Evolutionary conservation across 1,140 invertebrate species (phyloP).

Genomic region (Rhyzopertha dominica): DNA sequence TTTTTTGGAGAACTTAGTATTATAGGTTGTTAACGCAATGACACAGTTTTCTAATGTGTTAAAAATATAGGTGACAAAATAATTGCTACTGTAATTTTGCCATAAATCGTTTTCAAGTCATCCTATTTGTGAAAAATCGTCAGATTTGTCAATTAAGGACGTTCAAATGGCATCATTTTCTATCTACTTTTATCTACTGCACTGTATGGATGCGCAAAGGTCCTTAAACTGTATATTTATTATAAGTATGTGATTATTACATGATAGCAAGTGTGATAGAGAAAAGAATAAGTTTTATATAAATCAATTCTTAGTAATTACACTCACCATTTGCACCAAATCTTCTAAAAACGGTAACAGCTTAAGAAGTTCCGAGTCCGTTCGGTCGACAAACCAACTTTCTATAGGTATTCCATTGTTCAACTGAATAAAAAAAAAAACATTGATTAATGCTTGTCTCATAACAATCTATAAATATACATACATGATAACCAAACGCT

Average conservation of each 20-base stretch:
- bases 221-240: constrained; percentile 6
- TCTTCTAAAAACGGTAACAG: constrained; percentile 90
- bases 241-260: constrained; percentile 2
- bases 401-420: constrained; percentile 97
- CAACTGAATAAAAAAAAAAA: constrained; percentile 57
- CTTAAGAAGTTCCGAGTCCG: constrained; percentile 88
- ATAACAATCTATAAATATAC: constrained; percentile 16
- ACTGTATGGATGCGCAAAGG: too few species aligned
- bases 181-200: too few species aligned
- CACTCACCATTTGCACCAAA: constrained; percentile 67
- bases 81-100: too few species aligned
- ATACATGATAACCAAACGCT: constrained; percentile 82
- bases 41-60: too few species aligned
- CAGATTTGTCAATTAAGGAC: too few species aligned
- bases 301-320: constrained; percentile 8
- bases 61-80: too few species aligned
- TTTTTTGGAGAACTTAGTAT: too few species aligned
- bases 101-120: too few species aligned
- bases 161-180: too few species aligned
- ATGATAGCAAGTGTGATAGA: not conserved
- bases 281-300: not conserved
- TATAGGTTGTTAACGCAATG: too few species aligned
- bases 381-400: constrained; percentile 92
- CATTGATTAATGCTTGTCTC: constrained; percentile 7
- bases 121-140: too few species aligned